These are phyloP conservation scores for Stenurella melanura DNA, from an alignment of 2,888 invertebrate species.

Conservation along the genomic window DNA sequence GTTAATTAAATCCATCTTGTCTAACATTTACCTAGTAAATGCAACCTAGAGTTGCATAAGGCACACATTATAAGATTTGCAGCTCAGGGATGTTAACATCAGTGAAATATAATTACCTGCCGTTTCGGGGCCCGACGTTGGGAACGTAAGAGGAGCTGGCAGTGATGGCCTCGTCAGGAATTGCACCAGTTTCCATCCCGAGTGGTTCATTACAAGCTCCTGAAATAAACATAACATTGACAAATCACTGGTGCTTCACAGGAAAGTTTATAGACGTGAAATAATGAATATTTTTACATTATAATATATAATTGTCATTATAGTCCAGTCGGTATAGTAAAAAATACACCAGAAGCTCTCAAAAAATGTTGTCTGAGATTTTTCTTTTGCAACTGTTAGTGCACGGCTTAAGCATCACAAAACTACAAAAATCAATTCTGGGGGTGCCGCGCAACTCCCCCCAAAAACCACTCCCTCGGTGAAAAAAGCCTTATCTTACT, in stretches of 20 bases:
- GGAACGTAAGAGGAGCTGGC: constrained; percentile 84
- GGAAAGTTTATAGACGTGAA: too few species aligned
- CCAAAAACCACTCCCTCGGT: too few species aligned
- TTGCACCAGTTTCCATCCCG: constrained; percentile 84
- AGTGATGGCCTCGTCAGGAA: constrained; percentile 81
- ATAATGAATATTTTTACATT: too few species aligned
- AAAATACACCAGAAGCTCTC: too few species aligned
- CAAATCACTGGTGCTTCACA: neutral
- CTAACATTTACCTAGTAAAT: neutral
- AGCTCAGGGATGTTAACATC: neutral
- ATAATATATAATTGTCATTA: too few species aligned
- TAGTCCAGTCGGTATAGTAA: too few species aligned
- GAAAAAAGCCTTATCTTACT: too few species aligned
- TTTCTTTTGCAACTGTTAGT: too few species aligned
- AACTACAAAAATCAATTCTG: too few species aligned
- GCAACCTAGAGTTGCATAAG: constrained; percentile 5
- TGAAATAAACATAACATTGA: constrained; percentile 69
- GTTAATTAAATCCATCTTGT: constrained; percentile 7
- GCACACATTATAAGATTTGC: neutral
- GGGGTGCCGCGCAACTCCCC: too few species aligned
- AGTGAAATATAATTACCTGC: constrained; percentile 75
- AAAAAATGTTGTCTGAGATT: too few species aligned
- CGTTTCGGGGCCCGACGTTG: constrained; percentile 82
- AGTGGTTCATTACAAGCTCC: constrained; percentile 79
- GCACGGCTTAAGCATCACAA: too few species aligned